phyloP scores from a whole-genome alignment of 2,113 vertebrate genomes.

The Boulengeromyrus knoepffleri region DNA sequence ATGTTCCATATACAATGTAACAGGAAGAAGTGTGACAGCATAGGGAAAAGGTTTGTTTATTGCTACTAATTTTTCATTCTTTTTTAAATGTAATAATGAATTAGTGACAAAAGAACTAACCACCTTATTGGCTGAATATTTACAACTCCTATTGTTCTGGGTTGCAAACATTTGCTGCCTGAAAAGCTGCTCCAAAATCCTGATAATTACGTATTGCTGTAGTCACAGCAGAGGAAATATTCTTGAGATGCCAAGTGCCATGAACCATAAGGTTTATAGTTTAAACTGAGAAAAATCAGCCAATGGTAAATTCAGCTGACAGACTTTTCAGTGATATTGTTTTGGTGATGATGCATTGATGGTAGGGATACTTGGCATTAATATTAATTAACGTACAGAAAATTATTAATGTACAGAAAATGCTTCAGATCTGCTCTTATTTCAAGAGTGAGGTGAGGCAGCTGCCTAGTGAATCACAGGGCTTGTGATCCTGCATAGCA shows the following conservation, averaged over 20 bases:
- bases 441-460: background rate
- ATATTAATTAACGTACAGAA: background rate
- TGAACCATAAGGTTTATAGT: background rate
- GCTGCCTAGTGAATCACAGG: background rate
- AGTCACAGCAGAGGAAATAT: background rate
- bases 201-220: background rate
- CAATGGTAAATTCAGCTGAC: background rate
- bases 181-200: background rate
- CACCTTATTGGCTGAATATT: background rate
- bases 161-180: background rate
- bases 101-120: background rate
- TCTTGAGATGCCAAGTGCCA: background rate
- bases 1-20: too few species aligned
- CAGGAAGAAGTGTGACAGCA: background rate
- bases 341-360: background rate
- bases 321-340: background rate
- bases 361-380: background rate
- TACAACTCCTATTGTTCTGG: background rate
- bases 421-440: background rate
- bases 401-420: background rate
- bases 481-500: background rate
- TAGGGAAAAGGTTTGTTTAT: background rate
- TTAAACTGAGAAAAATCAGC: background rate
- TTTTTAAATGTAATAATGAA: background rate
- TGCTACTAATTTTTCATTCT: background rate